Evolutionary conservation across 2,888 invertebrate genomes (phyloP), one percentile per base, ranked within the genome.

Genomic region (Enchytraeus crypticus): DNA sequence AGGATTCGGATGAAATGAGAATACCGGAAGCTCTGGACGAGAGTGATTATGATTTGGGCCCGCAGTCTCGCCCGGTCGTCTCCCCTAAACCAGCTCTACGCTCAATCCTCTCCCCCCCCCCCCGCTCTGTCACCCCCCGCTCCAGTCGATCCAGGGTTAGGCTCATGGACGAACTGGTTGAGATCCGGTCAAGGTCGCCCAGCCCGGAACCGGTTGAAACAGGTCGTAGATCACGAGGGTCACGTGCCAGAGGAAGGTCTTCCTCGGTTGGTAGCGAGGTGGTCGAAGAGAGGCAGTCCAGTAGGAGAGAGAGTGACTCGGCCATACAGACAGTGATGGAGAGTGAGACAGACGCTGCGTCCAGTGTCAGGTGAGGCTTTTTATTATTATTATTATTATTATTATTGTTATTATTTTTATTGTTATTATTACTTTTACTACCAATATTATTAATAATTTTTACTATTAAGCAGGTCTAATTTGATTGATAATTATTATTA

Each of bases 151-250:
- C 54, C 2, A 38, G 64, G 5, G 67, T 67, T 8, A 45, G 63
- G n/a, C 57, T 57, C n/a, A 57, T 66, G 45, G 56, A 60, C 21
- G 66, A 66, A 21, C 53, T 64, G 3, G 55, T 54, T 11, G 62
- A 64, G 32, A 45, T 60, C 23, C 57, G 64, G 51, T 67, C 64
- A 38, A 51, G 66, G 29, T 66, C 66, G 21, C 64, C 67, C 1
- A 67, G 66, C 46, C 67, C 66, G 11, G 66, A 66, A 23, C 45
- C 57, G n/a, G 29, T 45, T 5, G 21, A 46, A 11, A 45, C 57
- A 18, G 11, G 14, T 8, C 27, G 27, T 11, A 23, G 49, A 23
- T 18, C 14, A 11, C 18, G 23, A 8, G 21, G 26, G 26, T 18
- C 14, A 23, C 14, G 49, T 8, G 11, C 18, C 14, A 23, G 23